Percentiles rank a stretch among this genome's conserved stretches.
These are phyloP conservation scores for Aspidiotus rigidus DNA, from an alignment of 2,888 invertebrate genomes.

Conservation along the genomic window DNA sequence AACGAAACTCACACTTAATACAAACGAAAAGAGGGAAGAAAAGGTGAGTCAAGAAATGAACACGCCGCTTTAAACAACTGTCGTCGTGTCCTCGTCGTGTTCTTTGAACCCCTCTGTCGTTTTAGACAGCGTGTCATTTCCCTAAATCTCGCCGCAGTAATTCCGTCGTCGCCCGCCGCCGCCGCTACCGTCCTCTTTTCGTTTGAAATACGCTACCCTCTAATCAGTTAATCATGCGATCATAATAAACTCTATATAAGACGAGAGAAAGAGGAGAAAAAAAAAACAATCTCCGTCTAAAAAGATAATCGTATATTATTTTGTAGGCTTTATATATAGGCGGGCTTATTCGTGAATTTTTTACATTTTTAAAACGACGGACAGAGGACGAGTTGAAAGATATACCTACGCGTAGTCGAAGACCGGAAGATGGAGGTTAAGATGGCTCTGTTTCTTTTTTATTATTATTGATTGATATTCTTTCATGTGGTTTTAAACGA, in stretches of 20 bases:
- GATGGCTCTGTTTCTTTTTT: slow-evolving; percentile 1
- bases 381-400: background rate
- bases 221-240: slow-evolving; percentile 29
- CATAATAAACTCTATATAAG: slow-evolving; percentile 11
- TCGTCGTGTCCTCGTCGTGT: background rate
- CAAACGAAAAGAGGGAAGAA: slow-evolving; percentile 19
- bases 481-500: slow-evolving; percentile 7
- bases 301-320: background rate
- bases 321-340: too few species aligned
- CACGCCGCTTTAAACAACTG: slow-evolving; percentile 3
- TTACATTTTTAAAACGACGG: background rate
- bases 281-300: background rate
- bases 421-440: too few species aligned
- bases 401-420: background rate
- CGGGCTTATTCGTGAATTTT: too few species aligned
- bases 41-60: slow-evolving; percentile 28
- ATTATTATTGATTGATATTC: slow-evolving; percentile 3
- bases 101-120: background rate
- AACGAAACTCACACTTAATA: slow-evolving; percentile 9
- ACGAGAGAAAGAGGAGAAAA: background rate
- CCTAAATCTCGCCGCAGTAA: background rate
- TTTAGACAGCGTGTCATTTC: background rate
- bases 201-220: background rate
- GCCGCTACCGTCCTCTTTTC: background rate
- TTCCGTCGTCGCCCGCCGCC: too few species aligned